These are phyloP conservation scores for Prionailurus bengalensis DNA, from an alignment of 2,113 vertebrate genomes.

Conservation along the genomic window DNA sequence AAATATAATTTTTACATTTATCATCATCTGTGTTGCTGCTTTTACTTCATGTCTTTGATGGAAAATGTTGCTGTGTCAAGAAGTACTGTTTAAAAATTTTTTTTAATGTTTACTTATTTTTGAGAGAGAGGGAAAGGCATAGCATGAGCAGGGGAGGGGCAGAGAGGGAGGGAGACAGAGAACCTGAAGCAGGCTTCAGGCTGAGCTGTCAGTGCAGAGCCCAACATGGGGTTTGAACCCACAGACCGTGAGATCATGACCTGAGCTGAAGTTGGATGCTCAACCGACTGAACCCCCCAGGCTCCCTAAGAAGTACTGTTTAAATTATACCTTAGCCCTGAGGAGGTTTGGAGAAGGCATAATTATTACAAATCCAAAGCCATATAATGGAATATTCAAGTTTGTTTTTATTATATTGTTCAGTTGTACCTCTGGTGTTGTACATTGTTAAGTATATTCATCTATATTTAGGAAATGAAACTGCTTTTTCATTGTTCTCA, in stretches of 20 bases:
- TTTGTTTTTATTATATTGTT: slow-evolving; percentile 9
- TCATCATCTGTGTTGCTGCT: neutral
- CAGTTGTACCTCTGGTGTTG: slow-evolving; percentile 39
- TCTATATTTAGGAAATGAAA: slow-evolving; percentile 45
- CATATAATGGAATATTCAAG: neutral
- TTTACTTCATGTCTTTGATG: slow-evolving; percentile 20
- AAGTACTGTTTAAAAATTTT: neutral
- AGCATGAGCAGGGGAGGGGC: too few relatives aligned
- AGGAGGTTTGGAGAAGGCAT: slow-evolving; percentile 30
- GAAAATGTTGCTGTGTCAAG: slow-evolving; percentile 27
- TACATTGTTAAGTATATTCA: neutral
- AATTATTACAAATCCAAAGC: slow-evolving; percentile 12
- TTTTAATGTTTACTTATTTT: too few relatives aligned
- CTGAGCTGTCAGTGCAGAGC: too few relatives aligned
- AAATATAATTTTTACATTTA: slow-evolving; percentile 12
- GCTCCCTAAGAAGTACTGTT: neutral
- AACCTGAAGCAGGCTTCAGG: too few relatives aligned
- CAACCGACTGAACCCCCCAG: too few relatives aligned
- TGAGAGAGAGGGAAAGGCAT: too few relatives aligned
- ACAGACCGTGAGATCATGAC: too few relatives aligned
- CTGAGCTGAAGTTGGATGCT: too few relatives aligned
- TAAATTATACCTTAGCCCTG: slow-evolving; percentile 40
- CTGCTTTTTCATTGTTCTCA: slow-evolving; percentile 28
- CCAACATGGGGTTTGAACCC: too few relatives aligned
- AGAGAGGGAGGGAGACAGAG: too few relatives aligned